A percentile compares a stretch with the other conserved stretches of the same genome.
phyloP scores from a whole-genome alignment of 2,888 invertebrate genomes.

The Linyphia triangularis region DNA sequence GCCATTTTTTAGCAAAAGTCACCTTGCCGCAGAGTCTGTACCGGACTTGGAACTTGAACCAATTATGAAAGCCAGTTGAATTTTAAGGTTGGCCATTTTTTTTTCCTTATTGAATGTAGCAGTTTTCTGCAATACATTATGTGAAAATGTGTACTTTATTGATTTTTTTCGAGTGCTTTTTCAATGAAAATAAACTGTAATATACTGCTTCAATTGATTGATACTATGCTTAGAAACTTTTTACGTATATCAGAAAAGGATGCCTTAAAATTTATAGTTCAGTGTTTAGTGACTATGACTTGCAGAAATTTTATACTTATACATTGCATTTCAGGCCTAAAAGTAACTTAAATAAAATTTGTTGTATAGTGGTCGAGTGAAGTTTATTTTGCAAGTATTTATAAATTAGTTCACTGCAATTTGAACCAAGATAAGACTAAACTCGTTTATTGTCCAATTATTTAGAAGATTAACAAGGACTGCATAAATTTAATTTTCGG shows the following conservation, averaged over 20 bases:
- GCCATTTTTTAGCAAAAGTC: no score
- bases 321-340: slow-evolving; percentile 58
- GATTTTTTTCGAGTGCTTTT: slow-evolving; percentile 26
- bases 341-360: slow-evolving; percentile 59
- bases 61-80: no score
- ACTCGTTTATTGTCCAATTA: no score
- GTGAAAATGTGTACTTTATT: slow-evolving; percentile 5
- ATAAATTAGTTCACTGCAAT: no score
- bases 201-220: slow-evolving; percentile 52
- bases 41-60: no score
- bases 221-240: slow-evolving; percentile 55
- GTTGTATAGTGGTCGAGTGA: slow-evolving; percentile 43
- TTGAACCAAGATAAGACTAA: no score
- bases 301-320: slow-evolving; percentile 70
- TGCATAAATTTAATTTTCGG: no score
- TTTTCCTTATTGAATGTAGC: neutral
- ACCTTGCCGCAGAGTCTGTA: no score
- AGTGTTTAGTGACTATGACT: slow-evolving; percentile 61
- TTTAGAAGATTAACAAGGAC: no score
- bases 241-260: slow-evolving; percentile 66
- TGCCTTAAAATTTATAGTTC: slow-evolving; percentile 72
- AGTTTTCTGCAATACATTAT: slow-evolving; percentile 33
- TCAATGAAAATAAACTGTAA: slow-evolving; percentile 4
- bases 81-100: neutral
- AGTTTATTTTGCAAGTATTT: slow-evolving; percentile 37